Evolutionary conservation across 2,888 invertebrate genomes (phyloP), one percentile per base, ranked within the genome.

Genomic region (Apotomis capreana): DNA sequence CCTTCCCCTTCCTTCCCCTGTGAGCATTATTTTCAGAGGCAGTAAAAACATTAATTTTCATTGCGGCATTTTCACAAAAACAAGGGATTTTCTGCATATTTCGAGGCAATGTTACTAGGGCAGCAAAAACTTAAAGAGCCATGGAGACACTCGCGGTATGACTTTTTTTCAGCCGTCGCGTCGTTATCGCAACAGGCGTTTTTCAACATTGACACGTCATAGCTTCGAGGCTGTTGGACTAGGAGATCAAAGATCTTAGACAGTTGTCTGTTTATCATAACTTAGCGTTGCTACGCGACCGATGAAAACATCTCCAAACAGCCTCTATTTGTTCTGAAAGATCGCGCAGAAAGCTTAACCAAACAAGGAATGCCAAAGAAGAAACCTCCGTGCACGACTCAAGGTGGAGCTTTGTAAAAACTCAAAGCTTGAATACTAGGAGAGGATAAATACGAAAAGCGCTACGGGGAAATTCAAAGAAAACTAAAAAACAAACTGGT

Each of bases 31-130:
- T 36, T 59, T 40, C 40, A 15, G 77, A 77, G 77, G 78, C 61
- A 76, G 75, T 68, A 76, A 70, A 74, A 77, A 70, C 74, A 78
- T 78, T 78, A 79, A 78, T 76, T 75, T 76, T 78, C 77, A 80
- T 78, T 77, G 79, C 76, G 76, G 76, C 73, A 78, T 86, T 85
- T 83, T 85, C 86, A 86, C 83, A 89, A 90, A 91, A 90, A 87
- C 87, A 84, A 84, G 84, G 84, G 86, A 88, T 89, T 89, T 91
- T 91, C 90, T 91, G 89, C 91, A 90, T 90, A 91, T 91, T 92
- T 90, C 79, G 85, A 85, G 83, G 77, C 79, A 73, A 67, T 36
- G 51, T 37, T 75, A 90, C 89, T 74, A 87, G 89, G 89, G 74
- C 15, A 73, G 12, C 87, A 90, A 76, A 81, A 77, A 58, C 71